phyloP scores from a whole-genome alignment of 1,140 invertebrate species.

The Ceratina australensis region DNA sequence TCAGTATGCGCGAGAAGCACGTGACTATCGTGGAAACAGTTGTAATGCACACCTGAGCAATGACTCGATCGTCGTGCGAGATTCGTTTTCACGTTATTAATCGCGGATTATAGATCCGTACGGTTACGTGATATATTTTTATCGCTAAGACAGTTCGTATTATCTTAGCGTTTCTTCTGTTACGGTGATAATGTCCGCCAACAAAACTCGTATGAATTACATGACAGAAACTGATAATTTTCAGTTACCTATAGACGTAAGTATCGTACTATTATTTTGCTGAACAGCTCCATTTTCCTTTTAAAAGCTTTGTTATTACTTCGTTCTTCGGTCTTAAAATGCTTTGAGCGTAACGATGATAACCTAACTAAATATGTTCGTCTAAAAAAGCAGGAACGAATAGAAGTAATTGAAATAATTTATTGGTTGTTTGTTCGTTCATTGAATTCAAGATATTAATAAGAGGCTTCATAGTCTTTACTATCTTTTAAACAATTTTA shows the following conservation, averaged over 20 bases:
- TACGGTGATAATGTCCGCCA: conserved; percentile 12
- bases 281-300: background rate
- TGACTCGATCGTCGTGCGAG: conserved; percentile 2
- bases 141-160: background rate
- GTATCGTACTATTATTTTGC: background rate
- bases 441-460: background rate
- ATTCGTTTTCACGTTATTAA: background rate
- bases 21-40: conserved; percentile 28
- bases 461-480: background rate
- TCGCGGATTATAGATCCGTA: background rate
- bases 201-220: conserved; percentile 1
- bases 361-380: conserved; percentile 3
- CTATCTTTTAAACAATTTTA: background rate
- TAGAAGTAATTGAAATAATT: background rate
- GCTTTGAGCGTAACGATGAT: background rate
- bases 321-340: background rate
- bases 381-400: background rate
- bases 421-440: background rate
- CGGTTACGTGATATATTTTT: background rate
- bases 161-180: background rate
- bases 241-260: conserved; percentile 44
- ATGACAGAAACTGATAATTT: conserved; percentile 23
- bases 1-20: conserved; percentile 11
- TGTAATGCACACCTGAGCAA: conserved; percentile 19
- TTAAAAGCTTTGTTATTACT: background rate